Evolutionary conservation across 1,140 invertebrate genomes (phyloP).

Genomic region (Daktulosphaira vitifoliae): DNA sequence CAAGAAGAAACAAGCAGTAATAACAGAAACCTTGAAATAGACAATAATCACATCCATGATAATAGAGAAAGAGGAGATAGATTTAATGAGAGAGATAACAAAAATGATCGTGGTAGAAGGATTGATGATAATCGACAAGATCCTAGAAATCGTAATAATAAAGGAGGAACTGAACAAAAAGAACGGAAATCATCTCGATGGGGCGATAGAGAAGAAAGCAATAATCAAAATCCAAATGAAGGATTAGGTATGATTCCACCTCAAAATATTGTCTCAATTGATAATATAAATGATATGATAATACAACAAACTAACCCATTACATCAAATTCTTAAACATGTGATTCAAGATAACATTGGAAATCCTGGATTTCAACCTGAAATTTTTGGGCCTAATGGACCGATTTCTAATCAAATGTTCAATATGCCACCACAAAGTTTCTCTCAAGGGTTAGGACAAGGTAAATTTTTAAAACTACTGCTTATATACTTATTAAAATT

Average conservation of each 20-base stretch:
- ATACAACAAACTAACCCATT: conserved; percentile 32
- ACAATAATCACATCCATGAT: conserved; percentile 37
- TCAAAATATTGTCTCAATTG: not conserved
- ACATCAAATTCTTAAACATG: conserved; percentile 28
- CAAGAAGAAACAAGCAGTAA: conserved; percentile 34
- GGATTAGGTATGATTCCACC: conserved; percentile 5
- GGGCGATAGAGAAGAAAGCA: conserved; percentile 41
- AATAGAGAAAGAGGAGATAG: conserved; percentile 39
- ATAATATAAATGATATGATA: conserved; percentile 21
- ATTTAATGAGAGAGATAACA: conserved; percentile 43
- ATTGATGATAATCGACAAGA: conserved; percentile 19
- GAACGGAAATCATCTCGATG: conserved; percentile 38
- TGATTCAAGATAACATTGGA: conserved; percentile 12
- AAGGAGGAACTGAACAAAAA: conserved; percentile 26
- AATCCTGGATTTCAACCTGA: conserved; percentile 31
- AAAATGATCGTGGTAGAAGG: conserved; percentile 37
- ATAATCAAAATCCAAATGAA: conserved; percentile 44
- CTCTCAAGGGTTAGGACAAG: conserved; percentile 4
- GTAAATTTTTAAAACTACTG: no score
- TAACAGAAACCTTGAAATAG: conserved; percentile 36
- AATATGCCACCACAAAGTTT: conserved; percentile 37
- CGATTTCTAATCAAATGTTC: conserved; percentile 45
- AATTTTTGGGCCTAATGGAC: conserved; percentile 40
- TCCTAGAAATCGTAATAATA: conserved; percentile 35
- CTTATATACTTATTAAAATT: no score